Base-by-base conservation (phyloP, 2,888 invertebrate genomes). In the Apoderus coryli region DNA sequence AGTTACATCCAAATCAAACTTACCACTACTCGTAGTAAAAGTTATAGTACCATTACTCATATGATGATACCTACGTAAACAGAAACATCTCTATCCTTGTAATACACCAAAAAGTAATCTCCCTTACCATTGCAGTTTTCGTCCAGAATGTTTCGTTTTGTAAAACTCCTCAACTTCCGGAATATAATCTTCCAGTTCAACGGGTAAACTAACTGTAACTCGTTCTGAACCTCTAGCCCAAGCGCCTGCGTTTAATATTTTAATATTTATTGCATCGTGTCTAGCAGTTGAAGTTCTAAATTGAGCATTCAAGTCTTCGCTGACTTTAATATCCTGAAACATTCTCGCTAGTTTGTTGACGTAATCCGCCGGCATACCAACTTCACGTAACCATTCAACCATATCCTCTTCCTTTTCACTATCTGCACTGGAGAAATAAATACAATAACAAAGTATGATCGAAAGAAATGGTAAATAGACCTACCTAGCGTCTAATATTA, bases 21-120 rank as follows among this genome's bases (percentile, higher is more conserved):
- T 76, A 2, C 93, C 96, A 31, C 85, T 75, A 43, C 78, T 73
- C 57, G 92, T 95, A 1, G 77, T 73, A 63, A 96, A 96, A 13
- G 89, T 90, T 45, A 98, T 90, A 37, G 93, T 93, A 45, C 96
- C 98, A 61, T 96, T 96, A 42, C 95, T 93, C 95, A 96, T 96
- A 52, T 96, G 93, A 62, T 98, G 96, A 60, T 96, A 60, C 56
- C 56, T 57, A 25, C 31, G 23, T 13, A 22, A 19, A 25, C 22
- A 3, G 10, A 11, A 14, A n/a, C 7, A 22, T 13, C 4, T 23
- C 13, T 23, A 10, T 4, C 6, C 11, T 16, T 3, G 14, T 16
- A 31, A 13, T 15, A 31, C 12, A 10, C 23, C 4, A 14, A 15
- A 27, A 14, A 27, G 4, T 5, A 10, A 22, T 4, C n/a, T 22